A percentile compares a stretch with the other conserved stretches of the same genome.
Conservation (phyloP, 2,888 invertebrate species). For the Volucella bombylans region DNA sequence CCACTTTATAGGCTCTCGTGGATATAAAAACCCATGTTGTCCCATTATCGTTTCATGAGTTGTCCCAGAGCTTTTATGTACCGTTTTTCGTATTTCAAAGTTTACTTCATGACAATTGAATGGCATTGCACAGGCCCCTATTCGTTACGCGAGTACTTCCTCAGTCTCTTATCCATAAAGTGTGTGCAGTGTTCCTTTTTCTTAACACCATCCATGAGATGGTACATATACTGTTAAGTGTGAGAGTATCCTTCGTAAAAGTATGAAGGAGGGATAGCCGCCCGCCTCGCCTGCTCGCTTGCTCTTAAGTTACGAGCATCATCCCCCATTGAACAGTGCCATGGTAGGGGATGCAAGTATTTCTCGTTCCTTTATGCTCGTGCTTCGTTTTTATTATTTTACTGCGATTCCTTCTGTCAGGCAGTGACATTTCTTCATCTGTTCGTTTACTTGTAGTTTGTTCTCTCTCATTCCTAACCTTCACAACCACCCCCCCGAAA, state of each 20-base stretch:
- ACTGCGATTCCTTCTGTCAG: slow-evolving; percentile 61
- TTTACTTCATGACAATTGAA: slow-evolving; percentile 66
- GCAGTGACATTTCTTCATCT: slow-evolving; percentile 71
- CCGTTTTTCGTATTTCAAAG: slow-evolving; percentile 54
- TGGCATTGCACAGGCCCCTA: slow-evolving; percentile 28
- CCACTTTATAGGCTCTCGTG: slow-evolving; percentile 64
- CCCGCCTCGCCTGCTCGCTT: neutral
- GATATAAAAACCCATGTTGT: slow-evolving; percentile 40
- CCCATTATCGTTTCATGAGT: slow-evolving; percentile 57
- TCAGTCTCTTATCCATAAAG: neutral
- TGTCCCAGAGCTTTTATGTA: slow-evolving; percentile 45
- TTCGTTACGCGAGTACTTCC: neutral
- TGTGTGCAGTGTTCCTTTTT: slow-evolving; percentile 31
- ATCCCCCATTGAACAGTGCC: slow-evolving; percentile 60
- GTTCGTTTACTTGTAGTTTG: neutral
- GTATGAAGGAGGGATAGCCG: neutral
- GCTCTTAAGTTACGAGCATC: slow-evolving; percentile 51
- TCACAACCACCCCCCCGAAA: neutral
- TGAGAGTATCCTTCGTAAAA: slow-evolving; percentile 37
- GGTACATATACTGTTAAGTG: neutral
- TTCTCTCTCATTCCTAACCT: slow-evolving; percentile 9
- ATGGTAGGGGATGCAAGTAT: slow-evolving; percentile 16
- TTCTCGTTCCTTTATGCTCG: slow-evolving; percentile 54
- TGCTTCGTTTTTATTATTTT: slow-evolving; percentile 63
- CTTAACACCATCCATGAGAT: slow-evolving; percentile 7